Conservation (phyloP, 2,797 vertebrate species). For the Microctenopoma stevenorrisi region DNA sequence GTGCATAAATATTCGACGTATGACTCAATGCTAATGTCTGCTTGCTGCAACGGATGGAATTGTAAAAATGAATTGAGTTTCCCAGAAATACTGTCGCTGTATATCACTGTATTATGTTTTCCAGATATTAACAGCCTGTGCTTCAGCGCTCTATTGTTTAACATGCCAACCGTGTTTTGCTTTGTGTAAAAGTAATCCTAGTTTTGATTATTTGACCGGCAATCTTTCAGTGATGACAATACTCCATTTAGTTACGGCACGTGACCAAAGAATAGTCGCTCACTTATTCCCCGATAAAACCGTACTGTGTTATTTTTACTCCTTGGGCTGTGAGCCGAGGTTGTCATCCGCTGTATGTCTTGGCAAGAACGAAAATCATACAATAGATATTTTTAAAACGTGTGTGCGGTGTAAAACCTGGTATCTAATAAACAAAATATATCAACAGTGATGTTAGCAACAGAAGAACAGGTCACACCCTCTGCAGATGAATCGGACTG, state of each 20-base stretch:
- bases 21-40: too few species aligned
- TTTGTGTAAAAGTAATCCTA: too few species aligned
- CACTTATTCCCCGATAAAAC: neutral
- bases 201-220: neutral
- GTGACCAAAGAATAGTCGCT: neutral
- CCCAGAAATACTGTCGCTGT: too few species aligned
- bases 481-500: constrained; percentile 25
- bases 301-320: too few species aligned
- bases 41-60: too few species aligned
- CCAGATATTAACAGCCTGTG: too few species aligned
- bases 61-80: neutral
- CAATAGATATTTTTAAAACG: constrained; percentile 1
- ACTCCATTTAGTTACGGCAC: neutral
- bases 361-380: neutral
- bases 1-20: too few species aligned
- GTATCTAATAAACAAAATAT: constrained; percentile 59
- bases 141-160: too few species aligned
- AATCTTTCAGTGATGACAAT: neutral
- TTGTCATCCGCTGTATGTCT: neutral
- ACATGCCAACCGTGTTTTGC: too few species aligned
- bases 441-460: constrained; percentile 53
- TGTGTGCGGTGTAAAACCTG: constrained; percentile 1
- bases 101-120: too few species aligned
- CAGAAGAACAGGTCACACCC: neutral
- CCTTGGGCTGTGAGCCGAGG: too few species aligned